Conservation (phyloP, 2,888 invertebrate species). For the Dynastes hyllus region DNA sequence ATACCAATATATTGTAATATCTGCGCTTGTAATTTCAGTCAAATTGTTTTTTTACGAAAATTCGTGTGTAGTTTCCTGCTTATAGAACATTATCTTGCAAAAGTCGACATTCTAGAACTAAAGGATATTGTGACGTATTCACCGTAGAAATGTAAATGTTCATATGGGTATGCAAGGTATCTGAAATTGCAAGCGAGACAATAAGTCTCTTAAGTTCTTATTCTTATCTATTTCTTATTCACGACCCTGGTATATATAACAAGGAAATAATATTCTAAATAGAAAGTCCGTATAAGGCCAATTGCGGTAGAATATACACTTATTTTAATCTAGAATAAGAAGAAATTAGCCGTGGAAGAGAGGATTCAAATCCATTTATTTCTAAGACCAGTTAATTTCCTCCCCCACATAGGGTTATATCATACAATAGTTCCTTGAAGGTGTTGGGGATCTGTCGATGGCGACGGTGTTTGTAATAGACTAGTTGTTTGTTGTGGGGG, state of each 20-base stretch:
- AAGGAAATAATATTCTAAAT: constrained; percentile 63
- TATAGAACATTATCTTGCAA: no score
- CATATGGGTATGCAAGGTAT: no score
- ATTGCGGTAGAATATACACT: constrained; percentile 63
- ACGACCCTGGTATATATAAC: constrained; percentile 16
- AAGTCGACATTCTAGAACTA: no score
- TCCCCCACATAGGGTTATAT: constrained; percentile 96
- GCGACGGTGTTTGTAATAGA: constrained; percentile 71
- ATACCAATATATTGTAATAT: no score
- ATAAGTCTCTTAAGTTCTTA: neutral
- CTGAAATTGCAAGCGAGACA: no score
- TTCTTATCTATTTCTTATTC: neutral
- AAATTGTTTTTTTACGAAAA: no score
- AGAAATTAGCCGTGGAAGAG: constrained; percentile 66
- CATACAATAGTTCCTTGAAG: constrained; percentile 95
- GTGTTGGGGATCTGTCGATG: constrained; percentile 79
- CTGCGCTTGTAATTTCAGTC: no score
- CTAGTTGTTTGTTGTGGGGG: constrained; percentile 73
- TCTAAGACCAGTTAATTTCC: constrained; percentile 86
- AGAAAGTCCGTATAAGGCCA: constrained; percentile 68
- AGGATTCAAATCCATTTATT: constrained; percentile 82
- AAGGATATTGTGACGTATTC: no score
- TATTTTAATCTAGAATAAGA: constrained; percentile 37
- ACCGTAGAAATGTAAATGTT: no score
- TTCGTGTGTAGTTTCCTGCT: no score